Evolutionary conservation across 2,797 vertebrate species (phyloP).

Genomic region (Alcedo quadribrachys): DNA sequence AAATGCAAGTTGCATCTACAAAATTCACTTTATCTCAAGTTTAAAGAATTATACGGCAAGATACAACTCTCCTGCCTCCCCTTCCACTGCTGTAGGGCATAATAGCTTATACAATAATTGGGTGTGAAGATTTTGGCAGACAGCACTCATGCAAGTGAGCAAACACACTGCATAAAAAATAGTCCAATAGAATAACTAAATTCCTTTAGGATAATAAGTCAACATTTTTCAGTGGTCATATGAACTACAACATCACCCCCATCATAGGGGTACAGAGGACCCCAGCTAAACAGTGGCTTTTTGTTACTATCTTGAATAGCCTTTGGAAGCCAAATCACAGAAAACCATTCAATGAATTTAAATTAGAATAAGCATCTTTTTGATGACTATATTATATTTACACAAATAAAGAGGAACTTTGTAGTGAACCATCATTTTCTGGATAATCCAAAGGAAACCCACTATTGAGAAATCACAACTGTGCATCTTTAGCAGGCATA

Average conservation of each 20-base stretch:
- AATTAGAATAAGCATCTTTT: slow-evolving; percentile 15
- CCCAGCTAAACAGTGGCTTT: slow-evolving; percentile 17
- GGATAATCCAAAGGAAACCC: neutral
- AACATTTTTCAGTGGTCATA: neutral
- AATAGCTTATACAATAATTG: neutral
- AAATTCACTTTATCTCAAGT: neutral
- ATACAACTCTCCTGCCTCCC: neutral
- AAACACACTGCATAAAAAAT: neutral
- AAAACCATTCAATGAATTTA: slow-evolving; percentile 1
- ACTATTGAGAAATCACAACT: neutral
- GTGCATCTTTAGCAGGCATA: neutral
- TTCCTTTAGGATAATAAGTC: neutral
- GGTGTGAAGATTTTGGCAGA: slow-evolving; percentile 37
- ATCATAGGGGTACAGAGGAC: neutral
- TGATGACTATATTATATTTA: neutral
- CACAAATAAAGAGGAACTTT: neutral
- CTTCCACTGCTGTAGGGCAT: neutral
- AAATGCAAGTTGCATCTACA: neutral
- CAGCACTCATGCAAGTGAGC: neutral
- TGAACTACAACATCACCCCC: neutral
- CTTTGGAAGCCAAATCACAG: slow-evolving; percentile 6
- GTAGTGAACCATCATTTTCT: neutral
- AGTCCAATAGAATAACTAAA: neutral
- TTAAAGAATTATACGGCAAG: neutral
- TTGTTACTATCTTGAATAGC: slow-evolving; percentile 48